Evolutionary conservation across 1,140 invertebrate species (phyloP), one percentile per base, ranked within the genome.

Genomic region (Rhynchophorus ferrugineus): DNA sequence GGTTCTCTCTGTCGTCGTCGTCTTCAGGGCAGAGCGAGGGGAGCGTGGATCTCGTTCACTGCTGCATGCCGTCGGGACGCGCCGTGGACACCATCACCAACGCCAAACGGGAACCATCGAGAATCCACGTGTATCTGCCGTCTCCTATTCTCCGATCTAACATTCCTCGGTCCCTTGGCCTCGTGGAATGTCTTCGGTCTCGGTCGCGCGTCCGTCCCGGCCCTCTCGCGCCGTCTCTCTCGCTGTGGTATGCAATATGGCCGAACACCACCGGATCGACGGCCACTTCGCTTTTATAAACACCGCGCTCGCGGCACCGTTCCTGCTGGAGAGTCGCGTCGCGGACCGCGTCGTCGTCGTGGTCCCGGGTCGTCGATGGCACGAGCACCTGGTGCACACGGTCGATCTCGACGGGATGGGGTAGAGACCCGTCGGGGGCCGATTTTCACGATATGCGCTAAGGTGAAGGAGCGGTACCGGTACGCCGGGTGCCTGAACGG

Each of bases 201-300:
- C 16, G 33, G 38, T 21, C 39, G 58, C 64, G 59, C 59, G 63
- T 56, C 65, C 61, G 19, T 29, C 21, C 42, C 2, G 60, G 44
- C 55, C 56, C 60, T 46, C 22, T 54, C n/a, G n/a, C n/a, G 49
- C 39, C 43, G 13, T 67, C 65, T 63, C 61, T 59, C 70, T 75
- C 67, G 63, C 67, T 70, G 60, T 67, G 69, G 67, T 73, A 75
- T 72, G 67, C 66, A 69, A 69, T 65, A 67, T 71, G 69, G 69
- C 69, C 66, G 67, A 49, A 42, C 39, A 24, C 20, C 22, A 24
- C 20, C 22, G 69, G 44, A 34, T 48, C 59, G 58, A 56, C 61
- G 57, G 56, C 54, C 59, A 56, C 55, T 19, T 43, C 45, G 6
- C 38, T 33, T n/a, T 44, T 51, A 51, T 44, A 44, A 51, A 51